These are phyloP conservation scores for Eupithecia centaureata DNA, from an alignment of 2,888 invertebrate genomes.

Conservation along the genomic window DNA sequence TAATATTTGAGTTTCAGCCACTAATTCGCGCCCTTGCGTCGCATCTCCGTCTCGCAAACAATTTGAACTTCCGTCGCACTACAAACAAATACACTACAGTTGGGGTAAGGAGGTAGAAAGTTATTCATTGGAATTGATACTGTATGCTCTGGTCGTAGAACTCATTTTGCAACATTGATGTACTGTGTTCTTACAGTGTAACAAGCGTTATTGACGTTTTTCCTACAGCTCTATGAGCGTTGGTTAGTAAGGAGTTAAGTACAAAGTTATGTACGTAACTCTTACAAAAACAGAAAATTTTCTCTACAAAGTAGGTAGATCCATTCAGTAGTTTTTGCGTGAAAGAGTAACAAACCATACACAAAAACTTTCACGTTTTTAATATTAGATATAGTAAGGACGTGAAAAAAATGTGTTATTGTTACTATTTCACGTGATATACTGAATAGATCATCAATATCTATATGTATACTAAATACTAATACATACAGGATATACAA, in stretches of 20 bases:
- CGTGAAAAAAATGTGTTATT: no score
- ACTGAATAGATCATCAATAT: no score
- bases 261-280: background rate
- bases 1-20: constrained; percentile 58
- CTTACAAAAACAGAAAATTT: background rate
- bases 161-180: constrained; percentile 1
- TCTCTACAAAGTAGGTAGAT: background rate
- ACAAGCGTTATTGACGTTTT: constrained; percentile 16
- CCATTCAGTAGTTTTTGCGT: no score
- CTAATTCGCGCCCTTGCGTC: constrained; percentile 52
- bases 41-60: constrained; percentile 53
- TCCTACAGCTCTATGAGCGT: background rate
- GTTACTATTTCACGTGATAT: no score
- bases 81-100: constrained; percentile 47
- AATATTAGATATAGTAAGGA: no score
- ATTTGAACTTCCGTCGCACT: constrained; percentile 47
- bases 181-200: background rate
- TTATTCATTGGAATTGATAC: constrained; percentile 25
- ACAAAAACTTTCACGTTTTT: no score
- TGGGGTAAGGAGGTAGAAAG: constrained; percentile 29
- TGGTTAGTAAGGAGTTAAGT: background rate
- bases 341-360: no score
- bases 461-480: no score
- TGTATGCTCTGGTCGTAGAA: constrained; percentile 11
- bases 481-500: no score